These are phyloP conservation scores for Cryptoprocta ferox DNA, from an alignment of 2,797 vertebrate species.

Conservation along the genomic window DNA sequence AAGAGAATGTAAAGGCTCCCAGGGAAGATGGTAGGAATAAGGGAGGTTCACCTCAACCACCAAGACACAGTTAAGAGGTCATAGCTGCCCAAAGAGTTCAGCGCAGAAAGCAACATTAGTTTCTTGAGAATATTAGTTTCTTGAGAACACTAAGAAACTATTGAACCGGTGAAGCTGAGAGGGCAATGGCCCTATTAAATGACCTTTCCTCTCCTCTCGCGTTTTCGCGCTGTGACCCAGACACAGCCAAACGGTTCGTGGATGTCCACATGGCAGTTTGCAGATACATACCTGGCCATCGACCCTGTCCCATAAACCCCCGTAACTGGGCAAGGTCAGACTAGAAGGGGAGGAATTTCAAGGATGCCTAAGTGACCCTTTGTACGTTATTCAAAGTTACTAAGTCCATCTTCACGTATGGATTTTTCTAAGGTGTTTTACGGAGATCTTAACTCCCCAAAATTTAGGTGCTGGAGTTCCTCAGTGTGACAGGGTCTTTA, in stretches of 20 bases:
- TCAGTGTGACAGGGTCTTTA: neutral
- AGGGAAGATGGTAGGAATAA: constrained; percentile 8
- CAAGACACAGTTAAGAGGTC: constrained; percentile 37
- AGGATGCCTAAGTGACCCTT: neutral
- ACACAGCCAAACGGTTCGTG: neutral
- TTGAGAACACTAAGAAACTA: constrained; percentile 56
- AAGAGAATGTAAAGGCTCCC: neutral
- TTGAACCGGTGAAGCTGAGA: constrained; percentile 29
- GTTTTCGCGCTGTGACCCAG: constrained; percentile 31
- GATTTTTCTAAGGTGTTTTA: constrained; percentile 54
- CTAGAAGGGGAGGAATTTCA: neutral
- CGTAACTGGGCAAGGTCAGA: neutral
- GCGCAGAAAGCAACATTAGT: neutral
- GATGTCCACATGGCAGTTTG: neutral
- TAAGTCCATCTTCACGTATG: neutral
- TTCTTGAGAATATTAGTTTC: constrained; percentile 55
- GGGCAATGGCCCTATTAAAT: constrained; percentile 42
- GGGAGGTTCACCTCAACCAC: neutral
- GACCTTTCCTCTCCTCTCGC: constrained; percentile 25
- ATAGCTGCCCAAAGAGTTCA: constrained; percentile 33
- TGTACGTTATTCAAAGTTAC: neutral
- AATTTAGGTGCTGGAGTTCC: neutral
- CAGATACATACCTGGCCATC: neutral
- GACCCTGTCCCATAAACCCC: neutral
- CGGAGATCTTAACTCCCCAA: neutral